phyloP scores from a whole-genome alignment of 2,797 vertebrate species.

The Melanotaenia nigrans region DNA sequence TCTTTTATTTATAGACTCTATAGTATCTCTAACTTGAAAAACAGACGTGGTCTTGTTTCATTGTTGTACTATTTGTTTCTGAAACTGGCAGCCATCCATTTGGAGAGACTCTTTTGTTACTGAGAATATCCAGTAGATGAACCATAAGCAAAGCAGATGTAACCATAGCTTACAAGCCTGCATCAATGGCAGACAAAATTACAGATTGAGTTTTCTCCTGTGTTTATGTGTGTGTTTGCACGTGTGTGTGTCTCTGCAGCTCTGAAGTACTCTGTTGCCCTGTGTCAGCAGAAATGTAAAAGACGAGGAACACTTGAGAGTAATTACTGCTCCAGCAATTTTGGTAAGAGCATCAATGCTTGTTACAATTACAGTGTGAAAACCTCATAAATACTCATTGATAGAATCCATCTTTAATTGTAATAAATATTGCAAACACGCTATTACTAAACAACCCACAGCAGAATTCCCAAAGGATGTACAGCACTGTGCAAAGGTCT shows the following conservation, averaged over 20 bases:
- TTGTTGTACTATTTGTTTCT: constrained; percentile 28
- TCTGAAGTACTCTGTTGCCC: constrained; percentile 90
- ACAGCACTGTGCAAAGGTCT: background rate
- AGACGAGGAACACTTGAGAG: constrained; percentile 89
- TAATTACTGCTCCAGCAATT: constrained; percentile 96
- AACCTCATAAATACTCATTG: constrained; percentile 15
- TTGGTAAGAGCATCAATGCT: constrained; percentile 86
- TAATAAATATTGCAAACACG: constrained; percentile 1
- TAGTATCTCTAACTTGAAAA: constrained; percentile 41
- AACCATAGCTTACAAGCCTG: constrained; percentile 28
- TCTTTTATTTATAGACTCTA: constrained; percentile 25
- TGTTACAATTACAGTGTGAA: constrained; percentile 9
- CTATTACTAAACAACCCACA: background rate
- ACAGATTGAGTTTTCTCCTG: constrained; percentile 36
- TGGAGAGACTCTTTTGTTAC: constrained; percentile 30
- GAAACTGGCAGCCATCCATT: constrained; percentile 16
- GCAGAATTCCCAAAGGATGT: constrained; percentile 6
- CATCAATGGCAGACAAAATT: constrained; percentile 42
- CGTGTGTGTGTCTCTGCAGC: constrained; percentile 74
- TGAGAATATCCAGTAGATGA: constrained; percentile 34
- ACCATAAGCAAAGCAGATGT: constrained; percentile 43
- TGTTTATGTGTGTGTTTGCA: constrained; percentile 31
- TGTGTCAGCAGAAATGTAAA: constrained; percentile 96
- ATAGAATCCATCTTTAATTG: constrained; percentile 8
- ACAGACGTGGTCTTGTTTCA: constrained; percentile 52